Conservation (phyloP, 2,888 invertebrate species). For the Drosophila melanosoma region DNA sequence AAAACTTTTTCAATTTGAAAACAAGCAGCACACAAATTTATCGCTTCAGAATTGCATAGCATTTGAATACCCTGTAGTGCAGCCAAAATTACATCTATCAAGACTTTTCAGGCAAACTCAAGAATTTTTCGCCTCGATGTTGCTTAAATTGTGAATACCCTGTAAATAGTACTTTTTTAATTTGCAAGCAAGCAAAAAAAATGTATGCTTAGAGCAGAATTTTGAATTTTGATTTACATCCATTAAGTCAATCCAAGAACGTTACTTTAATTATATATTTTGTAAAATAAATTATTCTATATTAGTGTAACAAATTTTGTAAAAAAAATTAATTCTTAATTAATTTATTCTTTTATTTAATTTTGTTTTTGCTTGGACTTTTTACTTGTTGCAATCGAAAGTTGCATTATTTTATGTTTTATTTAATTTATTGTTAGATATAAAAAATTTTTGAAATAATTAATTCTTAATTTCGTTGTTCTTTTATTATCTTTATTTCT, state of each 20-base stretch:
- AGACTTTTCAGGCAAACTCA: background rate
- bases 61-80: slow-evolving; percentile 12
- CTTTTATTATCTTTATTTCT: too few relatives aligned
- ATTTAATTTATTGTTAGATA: background rate
- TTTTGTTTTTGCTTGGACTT: too few relatives aligned
- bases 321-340: too few relatives aligned
- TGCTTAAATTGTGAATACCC: background rate
- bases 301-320: too few relatives aligned
- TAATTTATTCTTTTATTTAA: too few relatives aligned
- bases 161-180: background rate
- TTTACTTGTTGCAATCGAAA: background rate
- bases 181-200: background rate
- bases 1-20: slow-evolving; percentile 76
- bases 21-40: slow-evolving; percentile 16
- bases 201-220: background rate
- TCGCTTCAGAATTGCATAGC: background rate
- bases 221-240: fast-evolving
- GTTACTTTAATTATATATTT: background rate
- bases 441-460: too few relatives aligned
- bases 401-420: background rate
- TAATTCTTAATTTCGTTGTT: too few relatives aligned
- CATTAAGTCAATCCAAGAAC: background rate
- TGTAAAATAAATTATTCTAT: too few relatives aligned
- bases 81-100: background rate
- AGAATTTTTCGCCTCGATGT: background rate